Base-by-base conservation (phyloP, 2,797 vertebrate genomes). In the Rousettus madagascariensis region DNA sequence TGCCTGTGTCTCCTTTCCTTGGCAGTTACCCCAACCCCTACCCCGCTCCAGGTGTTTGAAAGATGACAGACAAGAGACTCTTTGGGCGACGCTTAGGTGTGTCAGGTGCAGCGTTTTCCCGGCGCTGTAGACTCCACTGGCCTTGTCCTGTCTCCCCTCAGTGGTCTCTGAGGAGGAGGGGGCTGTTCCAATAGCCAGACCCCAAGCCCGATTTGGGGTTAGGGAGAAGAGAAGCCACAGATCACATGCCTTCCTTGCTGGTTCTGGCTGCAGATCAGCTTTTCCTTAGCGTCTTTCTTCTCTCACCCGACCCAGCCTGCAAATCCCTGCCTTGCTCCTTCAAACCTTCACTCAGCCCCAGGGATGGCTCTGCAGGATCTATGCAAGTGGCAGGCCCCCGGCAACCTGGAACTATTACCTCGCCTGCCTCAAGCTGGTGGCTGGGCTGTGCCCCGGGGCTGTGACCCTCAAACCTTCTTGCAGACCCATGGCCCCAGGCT, bases 351-450 rank as follows among this genome's bases (percentile, higher is more conserved):
- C 63, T 93, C 38, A 4, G 82, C 49, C 26, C 72, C 86, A 41
- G 55, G 6, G 59, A 98, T 98, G 98, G 98, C 98, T 94, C 96
- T 98, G 74, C 97, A 98, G 93, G 96, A 97, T 38, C 78, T 98
- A 4, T 97, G 98, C 82, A 69, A 94, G 46, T 93, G 91, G 97
- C 95, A 80, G 85, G 22, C 79, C 5, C 68, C 36, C 0, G 75
- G 92, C 49, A 9, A 33, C 59, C 63, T 36, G 74, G 87, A 22
- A 79, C 77, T 22, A 2, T 82, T 72, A 1, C 96, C 59, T 90
- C 94, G 49, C 36, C 92, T 97, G 59, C 89, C 95, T 49, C 87
- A 3, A 19, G 38, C 74, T 3, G 51, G 86, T 0, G 61, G 49
- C 85, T 97, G 97, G 95, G 94, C 95, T 7, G 8, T 97, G n/a